Evolutionary conservation across 1,140 invertebrate genomes (phyloP), one percentile per base, ranked within the genome.

Genomic region (Neodiprion virginianus): DNA sequence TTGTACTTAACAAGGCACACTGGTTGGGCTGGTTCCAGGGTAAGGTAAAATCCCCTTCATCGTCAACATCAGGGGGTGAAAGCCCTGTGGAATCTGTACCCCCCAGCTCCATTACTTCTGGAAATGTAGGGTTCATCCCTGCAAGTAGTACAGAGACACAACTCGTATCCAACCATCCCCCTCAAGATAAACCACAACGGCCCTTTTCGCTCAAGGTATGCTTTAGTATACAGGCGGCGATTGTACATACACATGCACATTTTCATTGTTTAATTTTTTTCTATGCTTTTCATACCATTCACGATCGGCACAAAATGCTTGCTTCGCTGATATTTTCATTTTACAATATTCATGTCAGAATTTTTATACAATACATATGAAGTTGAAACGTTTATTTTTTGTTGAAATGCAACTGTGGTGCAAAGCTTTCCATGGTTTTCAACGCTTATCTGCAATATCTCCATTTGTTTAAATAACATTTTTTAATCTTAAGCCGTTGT

Each of bases 191-290:
- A 89, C 90, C 90, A 77, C 91, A 91, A 85, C 89, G 91, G 83
- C 91, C 92, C 79, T 90, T 92, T 85, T 91, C 92, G 77, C 87
- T 93, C 77, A 91, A 93, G 92, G 92, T 93, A 92, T 81, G 79
- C 79, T 76, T 71, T 67, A 78, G 73, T 72, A 74, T 69, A 69
- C 14, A 61, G 11, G 7, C 67, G 67, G 12, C 67, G 17, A 47
- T 61, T 61, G 53, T 61, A 61, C n/a, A 14, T 17, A 5, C n/a
- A 14, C n/a, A 8, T 61, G 17, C 28, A 72, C 40, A 61, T 28
- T 14, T 17, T 66, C 1, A 48, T 47, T 53, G 17, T 10, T 12
- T 71, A 3, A 3, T 40, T 40, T 40, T 40, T 40, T 40, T 40
- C 28, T 21, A 48, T 3, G 28, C 48, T 48, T 17, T 48, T 49